Base-by-base conservation (phyloP, 2,888 invertebrate species). In the Apamea monoglypha region DNA sequence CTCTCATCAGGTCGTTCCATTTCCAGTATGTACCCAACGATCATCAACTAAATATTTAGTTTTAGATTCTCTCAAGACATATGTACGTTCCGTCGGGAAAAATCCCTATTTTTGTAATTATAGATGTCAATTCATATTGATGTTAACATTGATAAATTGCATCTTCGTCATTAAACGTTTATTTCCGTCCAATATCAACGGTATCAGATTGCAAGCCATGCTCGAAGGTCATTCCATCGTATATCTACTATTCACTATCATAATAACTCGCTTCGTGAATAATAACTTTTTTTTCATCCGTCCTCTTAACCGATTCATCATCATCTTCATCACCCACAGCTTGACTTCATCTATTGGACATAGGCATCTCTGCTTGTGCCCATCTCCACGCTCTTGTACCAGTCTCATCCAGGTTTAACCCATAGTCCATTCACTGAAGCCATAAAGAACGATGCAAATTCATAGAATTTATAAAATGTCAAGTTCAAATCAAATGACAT, bases 61-160 rank as follows among this genome's bases (percentile, higher is more conserved):
- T 69, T 0, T 0, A 32, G 0, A 10, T 36, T 76, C 16, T 76
- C 8, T 16, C n/a, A n/a, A 50, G 12, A 64, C 16, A 69, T 3
- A 18, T n/a, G n/a, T n/a, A n/a, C 25, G 14, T 14, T 53, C 4
- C 50, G 16, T 36, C 64, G 44, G 50, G 25, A 0, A 70, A 73
- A 53, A 82, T 82, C 64, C 63, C 63, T 36, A 78, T 73, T 69
- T 82, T n/a, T n/a, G n/a, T n/a, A 64, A 82, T 73, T 82, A 67
- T 36, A 73, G 72, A 78, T 81, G 82, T 73, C 82, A 78, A 78
- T 82, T 69, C 25, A 73, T 82, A 82, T 82, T 78, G 79, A 74
- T 80, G 74, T 16, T 83, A 83, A 83, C 56, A 74, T 79, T 74
- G 79, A 83, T 63, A 83, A 67, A 83, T 82, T 71, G 80, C 66